Evolutionary conservation across 1,140 invertebrate genomes (phyloP).

Genomic region (Sminthurinus signatus): DNA sequence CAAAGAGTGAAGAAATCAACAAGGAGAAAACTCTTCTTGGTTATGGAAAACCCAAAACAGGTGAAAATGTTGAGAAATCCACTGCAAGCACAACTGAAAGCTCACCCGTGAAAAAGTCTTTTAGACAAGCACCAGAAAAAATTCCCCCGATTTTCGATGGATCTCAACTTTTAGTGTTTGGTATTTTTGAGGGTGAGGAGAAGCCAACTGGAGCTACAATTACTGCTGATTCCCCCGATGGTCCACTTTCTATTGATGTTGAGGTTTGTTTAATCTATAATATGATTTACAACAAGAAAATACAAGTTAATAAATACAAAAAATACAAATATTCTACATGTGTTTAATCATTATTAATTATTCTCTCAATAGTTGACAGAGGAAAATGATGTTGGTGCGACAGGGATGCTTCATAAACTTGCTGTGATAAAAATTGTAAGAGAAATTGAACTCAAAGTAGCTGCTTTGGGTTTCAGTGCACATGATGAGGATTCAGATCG

Average conservation of each 20-base stretch:
- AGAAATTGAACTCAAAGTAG: conserved; percentile 38
- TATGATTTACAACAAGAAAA: not conserved
- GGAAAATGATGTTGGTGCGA: no score
- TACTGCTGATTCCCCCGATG: conserved; percentile 36
- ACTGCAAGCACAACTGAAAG: conserved; percentile 4
- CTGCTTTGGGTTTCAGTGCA: not conserved
- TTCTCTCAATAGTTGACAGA: not conserved
- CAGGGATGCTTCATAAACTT: conserved; percentile 32
- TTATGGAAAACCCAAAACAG: conserved; percentile 23
- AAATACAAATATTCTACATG: not conserved
- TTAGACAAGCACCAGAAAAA: conserved; percentile 13
- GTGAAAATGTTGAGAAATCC: not conserved
- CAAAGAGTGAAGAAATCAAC: not conserved
- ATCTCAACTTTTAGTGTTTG: conserved; percentile 35
- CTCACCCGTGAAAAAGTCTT: not conserved
- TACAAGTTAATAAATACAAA: conserved; percentile 1
- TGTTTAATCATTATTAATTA: not conserved
- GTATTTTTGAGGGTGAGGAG: conserved; percentile 19
- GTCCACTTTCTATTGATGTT: conserved; percentile 23
- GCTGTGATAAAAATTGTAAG: conserved; percentile 40
- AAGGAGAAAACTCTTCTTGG: conserved; percentile 33
- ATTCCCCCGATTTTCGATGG: conserved; percentile 40
- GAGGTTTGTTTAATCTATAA: conserved; percentile 1
- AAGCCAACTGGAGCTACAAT: conserved; percentile 25
- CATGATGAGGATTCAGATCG: not conserved